Conservation (phyloP, 64 coral and sea anemone species). For the Trachythela sp. region DNA sequence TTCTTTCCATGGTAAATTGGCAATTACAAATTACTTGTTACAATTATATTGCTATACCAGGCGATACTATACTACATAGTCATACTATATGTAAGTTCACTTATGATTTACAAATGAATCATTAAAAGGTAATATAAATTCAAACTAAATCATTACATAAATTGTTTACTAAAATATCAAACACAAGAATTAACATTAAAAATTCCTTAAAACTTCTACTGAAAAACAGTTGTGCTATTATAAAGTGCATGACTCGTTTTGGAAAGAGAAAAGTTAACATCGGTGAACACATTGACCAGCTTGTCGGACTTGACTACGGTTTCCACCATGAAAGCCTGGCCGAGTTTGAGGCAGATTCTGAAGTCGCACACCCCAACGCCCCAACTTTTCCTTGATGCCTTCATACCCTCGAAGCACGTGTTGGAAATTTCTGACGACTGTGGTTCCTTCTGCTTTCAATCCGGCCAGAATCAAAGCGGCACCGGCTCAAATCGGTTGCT, state of each 20-base stretch:
- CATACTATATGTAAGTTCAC: neutral
- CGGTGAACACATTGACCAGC: no score
- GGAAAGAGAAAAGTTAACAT: neutral
- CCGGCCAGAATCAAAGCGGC: constrained; percentile 49
- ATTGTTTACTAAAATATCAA: neutral
- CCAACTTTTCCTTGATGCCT: constrained; percentile 27
- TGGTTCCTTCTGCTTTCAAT: constrained; percentile 1
- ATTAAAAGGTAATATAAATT: no score
- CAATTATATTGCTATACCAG: neutral
- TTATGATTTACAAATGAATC: neutral
- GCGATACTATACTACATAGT: neutral
- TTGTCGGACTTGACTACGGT: neutral
- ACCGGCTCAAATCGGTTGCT: constrained; percentile 44
- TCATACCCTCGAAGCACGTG: constrained; percentile 53
- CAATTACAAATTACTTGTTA: neutral
- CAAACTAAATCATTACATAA: no score
- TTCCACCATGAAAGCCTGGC: neutral
- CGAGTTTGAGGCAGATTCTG: neutral
- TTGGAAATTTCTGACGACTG: constrained; percentile 40
- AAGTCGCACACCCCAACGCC: neutral
- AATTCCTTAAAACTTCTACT: neutral
- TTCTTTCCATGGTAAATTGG: neutral
- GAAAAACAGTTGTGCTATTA: neutral
- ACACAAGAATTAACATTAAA: neutral
- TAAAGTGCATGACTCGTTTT: neutral